phyloP scores from a whole-genome alignment of 2,113 vertebrate genomes.

The Tetrao urogallus region DNA sequence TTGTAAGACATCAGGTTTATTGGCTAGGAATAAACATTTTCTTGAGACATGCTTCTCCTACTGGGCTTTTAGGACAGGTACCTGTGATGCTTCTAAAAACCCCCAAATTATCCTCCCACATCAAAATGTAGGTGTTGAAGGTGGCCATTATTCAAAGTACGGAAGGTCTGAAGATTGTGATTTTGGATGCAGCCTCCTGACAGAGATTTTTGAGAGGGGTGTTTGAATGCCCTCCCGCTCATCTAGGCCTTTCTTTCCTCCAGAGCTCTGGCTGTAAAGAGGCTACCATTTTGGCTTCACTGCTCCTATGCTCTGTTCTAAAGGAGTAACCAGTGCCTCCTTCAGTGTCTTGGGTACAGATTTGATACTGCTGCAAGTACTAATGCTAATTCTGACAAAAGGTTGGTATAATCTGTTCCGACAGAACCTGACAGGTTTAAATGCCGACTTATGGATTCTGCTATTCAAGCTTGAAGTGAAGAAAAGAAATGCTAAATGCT shows the following conservation, averaged over 20 bases:
- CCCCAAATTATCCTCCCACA: not conserved
- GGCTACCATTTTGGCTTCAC: not conserved
- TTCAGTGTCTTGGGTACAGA: not conserved
- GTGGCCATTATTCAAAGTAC: not conserved
- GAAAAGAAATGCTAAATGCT: not conserved
- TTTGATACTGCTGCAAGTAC: not conserved
- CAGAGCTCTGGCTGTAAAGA: not conserved
- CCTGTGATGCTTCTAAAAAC: not conserved
- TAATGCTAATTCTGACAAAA: not conserved
- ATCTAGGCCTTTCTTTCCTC: not conserved
- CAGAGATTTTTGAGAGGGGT: not conserved
- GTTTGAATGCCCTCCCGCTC: not conserved
- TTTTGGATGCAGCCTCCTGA: not conserved
- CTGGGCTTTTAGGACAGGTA: not conserved
- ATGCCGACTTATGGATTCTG: not conserved
- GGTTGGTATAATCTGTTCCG: not conserved
- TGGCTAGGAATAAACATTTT: not conserved
- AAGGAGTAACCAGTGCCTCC: not conserved
- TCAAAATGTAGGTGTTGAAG: not conserved
- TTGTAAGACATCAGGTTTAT: not conserved
- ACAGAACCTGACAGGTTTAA: conserved; percentile 20
- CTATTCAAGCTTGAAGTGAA: not conserved
- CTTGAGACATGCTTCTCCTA: not conserved
- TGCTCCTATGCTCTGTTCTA: not conserved
- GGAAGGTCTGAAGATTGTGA: not conserved